phyloP scores from a whole-genome alignment of 2,888 invertebrate genomes.

The Teinopalpus imperialis region DNA sequence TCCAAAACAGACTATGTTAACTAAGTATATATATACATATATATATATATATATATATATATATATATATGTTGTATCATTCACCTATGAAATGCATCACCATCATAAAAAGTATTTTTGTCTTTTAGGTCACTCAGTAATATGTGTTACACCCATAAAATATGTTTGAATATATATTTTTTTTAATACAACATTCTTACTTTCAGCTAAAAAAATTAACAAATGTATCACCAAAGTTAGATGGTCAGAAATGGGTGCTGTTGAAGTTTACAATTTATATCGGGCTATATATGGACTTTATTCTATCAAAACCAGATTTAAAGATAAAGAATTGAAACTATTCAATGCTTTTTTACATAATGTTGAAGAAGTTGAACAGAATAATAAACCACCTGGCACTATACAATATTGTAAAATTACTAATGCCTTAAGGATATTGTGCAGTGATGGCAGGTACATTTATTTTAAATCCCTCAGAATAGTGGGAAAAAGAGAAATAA shows the following conservation, averaged over 20 bases:
- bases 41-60: too few species aligned
- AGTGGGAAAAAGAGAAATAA: slow-evolving; percentile 87
- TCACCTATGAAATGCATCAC: too few species aligned
- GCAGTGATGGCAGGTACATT: slow-evolving; percentile 84
- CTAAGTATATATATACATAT: too few species aligned
- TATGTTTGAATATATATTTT: too few species aligned
- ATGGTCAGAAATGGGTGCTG: slow-evolving; percentile 85
- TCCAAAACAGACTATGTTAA: too few species aligned
- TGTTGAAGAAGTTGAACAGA: slow-evolving; percentile 36
- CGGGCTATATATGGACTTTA: slow-evolving; percentile 86
- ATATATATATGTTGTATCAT: too few species aligned
- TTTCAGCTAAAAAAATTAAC: slow-evolving; percentile 89
- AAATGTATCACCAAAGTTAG: slow-evolving; percentile 82
- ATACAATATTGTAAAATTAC: slow-evolving; percentile 81
- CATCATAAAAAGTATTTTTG: too few species aligned
- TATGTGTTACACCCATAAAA: too few species aligned
- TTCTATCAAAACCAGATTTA: slow-evolving; percentile 83
- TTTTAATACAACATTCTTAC: slow-evolving; percentile 22
- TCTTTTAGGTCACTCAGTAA: too few species aligned
- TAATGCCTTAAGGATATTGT: slow-evolving; percentile 84
- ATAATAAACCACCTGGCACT: slow-evolving; percentile 73
- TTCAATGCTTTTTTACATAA: slow-evolving; percentile 74
- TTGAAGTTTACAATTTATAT: slow-evolving; percentile 86
- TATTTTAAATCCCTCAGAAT: slow-evolving; percentile 85
- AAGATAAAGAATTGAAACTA: slow-evolving; percentile 83